These are phyloP conservation scores for Varanus komodoensis DNA, from an alignment of 2,113 vertebrate species.

Conservation along the genomic window DNA sequence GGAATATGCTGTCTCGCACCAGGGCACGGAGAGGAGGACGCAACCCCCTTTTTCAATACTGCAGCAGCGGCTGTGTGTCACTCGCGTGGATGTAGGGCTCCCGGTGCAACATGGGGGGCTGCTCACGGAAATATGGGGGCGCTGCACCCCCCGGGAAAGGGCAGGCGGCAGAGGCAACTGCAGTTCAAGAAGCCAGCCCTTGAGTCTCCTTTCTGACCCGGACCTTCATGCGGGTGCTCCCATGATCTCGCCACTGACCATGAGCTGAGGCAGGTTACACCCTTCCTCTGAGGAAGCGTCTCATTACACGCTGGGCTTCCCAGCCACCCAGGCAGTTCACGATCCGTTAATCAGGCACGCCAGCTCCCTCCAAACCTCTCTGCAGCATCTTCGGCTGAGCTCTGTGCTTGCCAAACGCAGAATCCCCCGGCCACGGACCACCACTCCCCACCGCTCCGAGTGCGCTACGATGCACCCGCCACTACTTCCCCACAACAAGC, in stretches of 20 bases:
- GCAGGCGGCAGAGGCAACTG: no score
- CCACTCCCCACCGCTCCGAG: not conserved
- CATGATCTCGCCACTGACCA: not conserved
- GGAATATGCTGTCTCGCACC: no score
- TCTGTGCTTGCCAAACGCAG: rapidly evolving
- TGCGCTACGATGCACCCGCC: no score
- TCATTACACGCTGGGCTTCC: not conserved
- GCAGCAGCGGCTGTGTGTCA: no score
- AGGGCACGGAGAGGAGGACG: no score
- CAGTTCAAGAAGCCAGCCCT: no score
- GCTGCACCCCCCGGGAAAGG: no score
- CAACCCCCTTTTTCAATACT: no score
- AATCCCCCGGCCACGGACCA: not conserved
- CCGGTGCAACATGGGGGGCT: no score
- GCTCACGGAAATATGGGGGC: no score
- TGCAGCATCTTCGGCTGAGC: not conserved
- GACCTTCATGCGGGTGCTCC: not conserved
- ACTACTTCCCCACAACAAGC: not conserved
- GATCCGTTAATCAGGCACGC: not conserved
- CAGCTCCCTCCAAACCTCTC: not conserved
- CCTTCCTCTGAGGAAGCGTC: not conserved
- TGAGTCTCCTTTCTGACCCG: not conserved
- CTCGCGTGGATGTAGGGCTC: no score
- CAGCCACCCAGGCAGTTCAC: not conserved
- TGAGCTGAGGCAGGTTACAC: not conserved